phyloP scores from a whole-genome alignment of 2,888 invertebrate genomes.

The Lycophotia porphyrea region DNA sequence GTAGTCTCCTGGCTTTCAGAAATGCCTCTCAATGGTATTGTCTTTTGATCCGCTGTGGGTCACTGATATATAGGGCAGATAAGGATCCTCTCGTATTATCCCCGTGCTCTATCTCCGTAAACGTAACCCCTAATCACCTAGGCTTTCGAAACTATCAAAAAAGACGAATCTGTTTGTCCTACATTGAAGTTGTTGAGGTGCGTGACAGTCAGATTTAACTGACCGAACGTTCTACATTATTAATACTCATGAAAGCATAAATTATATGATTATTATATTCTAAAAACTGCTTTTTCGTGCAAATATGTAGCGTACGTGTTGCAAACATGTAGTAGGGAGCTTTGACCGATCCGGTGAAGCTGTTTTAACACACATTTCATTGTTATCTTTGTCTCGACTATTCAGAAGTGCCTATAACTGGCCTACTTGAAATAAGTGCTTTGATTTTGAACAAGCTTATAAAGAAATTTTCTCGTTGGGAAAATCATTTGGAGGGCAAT shows the following conservation, averaged over 20 bases:
- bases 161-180: conserved; percentile 50
- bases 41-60: conserved; percentile 61
- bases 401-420: no score
- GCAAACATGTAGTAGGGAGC: conserved; percentile 44
- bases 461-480: conserved; percentile 68
- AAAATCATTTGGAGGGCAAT: conserved; percentile 61
- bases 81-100: conserved; percentile 68
- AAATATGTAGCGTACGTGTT: conserved; percentile 20
- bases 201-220: conserved; percentile 10
- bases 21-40: conserved; percentile 67
- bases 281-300: conserved; percentile 5
- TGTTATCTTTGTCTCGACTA: no score
- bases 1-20: conserved; percentile 57
- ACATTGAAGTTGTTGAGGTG: conserved; percentile 31
- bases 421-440: no score
- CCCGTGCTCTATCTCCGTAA: conserved; percentile 69
- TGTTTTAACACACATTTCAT: no score
- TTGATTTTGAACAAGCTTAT: no score
- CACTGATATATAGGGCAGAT: conserved; percentile 70
- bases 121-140: conserved; percentile 60
- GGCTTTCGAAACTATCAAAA: conserved; percentile 49
- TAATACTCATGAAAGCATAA: conserved; percentile 22
- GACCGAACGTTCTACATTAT: conserved; percentile 1
- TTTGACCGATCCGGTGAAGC: conserved; percentile 65
- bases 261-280: not conserved